Conservation (phyloP, 2,888 invertebrate species). For the Tuta absoluta region DNA sequence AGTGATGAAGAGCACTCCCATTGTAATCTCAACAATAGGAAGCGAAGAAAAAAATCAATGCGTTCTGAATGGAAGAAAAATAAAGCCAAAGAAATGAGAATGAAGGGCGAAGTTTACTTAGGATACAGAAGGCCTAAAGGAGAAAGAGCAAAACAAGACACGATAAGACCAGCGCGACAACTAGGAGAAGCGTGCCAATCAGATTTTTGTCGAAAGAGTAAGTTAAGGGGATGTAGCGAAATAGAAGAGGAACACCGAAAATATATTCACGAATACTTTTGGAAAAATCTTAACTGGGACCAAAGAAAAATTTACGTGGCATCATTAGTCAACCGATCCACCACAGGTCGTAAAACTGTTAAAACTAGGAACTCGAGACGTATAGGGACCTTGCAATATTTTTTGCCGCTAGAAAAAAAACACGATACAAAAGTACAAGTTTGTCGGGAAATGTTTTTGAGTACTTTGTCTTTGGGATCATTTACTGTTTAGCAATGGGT, state of each 20-base stretch:
- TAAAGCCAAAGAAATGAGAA: constrained; percentile 31
- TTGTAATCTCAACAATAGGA: constrained; percentile 33
- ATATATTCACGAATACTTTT: constrained; percentile 34
- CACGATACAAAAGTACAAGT: constrained; percentile 18
- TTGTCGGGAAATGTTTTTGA: constrained; percentile 22
- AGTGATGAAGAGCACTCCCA: not conserved
- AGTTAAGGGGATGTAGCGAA: constrained; percentile 31
- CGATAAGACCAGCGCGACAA: constrained; percentile 27
- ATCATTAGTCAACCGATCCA: constrained; percentile 35
- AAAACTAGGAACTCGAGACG: constrained; percentile 29
- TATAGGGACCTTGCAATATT: constrained; percentile 28
- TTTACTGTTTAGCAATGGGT: constrained; percentile 26
- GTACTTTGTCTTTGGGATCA: constrained; percentile 16
- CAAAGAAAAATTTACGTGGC: constrained; percentile 36
- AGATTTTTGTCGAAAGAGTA: constrained; percentile 35
- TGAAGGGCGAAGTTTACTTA: constrained; percentile 36
- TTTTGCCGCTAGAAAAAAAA: constrained; percentile 27
- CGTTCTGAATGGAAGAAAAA: constrained; percentile 33
- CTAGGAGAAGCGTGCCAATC: constrained; percentile 32
- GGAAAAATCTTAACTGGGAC: constrained; percentile 38
- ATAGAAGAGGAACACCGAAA: constrained; percentile 33
- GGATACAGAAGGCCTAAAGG: constrained; percentile 33
- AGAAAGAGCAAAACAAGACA: constrained; percentile 29
- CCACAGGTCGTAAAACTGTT: constrained; percentile 33
- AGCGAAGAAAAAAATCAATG: constrained; percentile 31